These are phyloP conservation scores for Archilochus colubris DNA, from an alignment of 2,113 vertebrate genomes.

Conservation along the genomic window DNA sequence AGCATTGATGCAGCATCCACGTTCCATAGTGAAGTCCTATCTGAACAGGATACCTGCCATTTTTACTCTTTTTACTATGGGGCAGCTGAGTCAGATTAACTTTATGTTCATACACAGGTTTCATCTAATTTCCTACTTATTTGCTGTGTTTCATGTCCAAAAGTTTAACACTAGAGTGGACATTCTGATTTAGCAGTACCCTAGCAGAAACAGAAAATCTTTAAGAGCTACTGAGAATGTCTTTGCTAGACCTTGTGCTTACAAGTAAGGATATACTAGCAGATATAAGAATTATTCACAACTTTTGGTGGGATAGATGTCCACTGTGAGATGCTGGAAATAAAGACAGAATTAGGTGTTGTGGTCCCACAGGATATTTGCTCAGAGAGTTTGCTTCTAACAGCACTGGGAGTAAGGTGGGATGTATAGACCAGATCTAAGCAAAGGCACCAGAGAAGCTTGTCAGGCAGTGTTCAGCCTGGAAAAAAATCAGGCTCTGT, in stretches of 20 bases:
- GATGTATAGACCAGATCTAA: conserved; percentile 22
- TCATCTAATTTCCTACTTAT: neutral
- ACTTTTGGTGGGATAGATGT: neutral
- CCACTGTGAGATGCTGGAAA: neutral
- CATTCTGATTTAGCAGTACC: neutral
- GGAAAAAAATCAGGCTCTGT: neutral
- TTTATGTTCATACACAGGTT: neutral
- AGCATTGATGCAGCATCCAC: neutral
- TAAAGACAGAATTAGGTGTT: neutral
- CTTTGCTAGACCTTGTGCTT: neutral
- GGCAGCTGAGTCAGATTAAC: neutral
- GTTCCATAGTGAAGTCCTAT: neutral
- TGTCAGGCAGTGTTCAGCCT: conserved; percentile 36
- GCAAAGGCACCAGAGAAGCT: conserved; percentile 30
- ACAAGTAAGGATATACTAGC: neutral
- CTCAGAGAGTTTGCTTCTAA: conserved; percentile 2
- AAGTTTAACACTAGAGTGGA: neutral
- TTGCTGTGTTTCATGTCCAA: neutral
- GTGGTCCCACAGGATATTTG: neutral
- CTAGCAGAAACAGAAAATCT: neutral
- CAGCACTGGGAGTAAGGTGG: conserved; percentile 1
- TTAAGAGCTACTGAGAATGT: neutral
- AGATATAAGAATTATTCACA: neutral
- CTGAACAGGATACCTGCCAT: neutral
- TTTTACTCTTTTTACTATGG: neutral